These are phyloP conservation scores for Gouania willdenowi DNA, from an alignment of 2,797 vertebrate species.

Conservation along the genomic window DNA sequence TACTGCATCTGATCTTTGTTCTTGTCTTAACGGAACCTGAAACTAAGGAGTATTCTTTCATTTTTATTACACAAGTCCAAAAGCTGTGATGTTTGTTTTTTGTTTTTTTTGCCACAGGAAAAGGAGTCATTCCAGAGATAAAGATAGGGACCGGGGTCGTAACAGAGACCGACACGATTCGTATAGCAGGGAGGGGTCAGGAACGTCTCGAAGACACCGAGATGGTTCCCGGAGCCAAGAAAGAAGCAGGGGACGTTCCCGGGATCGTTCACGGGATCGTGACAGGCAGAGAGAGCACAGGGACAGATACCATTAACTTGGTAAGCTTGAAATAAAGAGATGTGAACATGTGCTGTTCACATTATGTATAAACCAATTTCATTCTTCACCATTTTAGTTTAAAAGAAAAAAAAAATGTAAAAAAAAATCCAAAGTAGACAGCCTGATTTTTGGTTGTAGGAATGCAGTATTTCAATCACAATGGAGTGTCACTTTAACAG, in stretches of 20 bases:
- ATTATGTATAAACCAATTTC: no score
- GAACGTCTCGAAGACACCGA: conserved; percentile 55
- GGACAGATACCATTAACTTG: conserved; percentile 79
- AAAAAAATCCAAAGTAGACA: no score
- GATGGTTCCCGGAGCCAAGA: conserved; percentile 71
- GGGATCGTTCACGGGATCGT: conserved; percentile 81
- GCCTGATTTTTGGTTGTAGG: no score
- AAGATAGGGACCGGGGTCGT: conserved; percentile 70
- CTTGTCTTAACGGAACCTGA: background rate
- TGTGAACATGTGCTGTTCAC: no score
- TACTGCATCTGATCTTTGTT: background rate
- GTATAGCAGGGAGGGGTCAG: conserved; percentile 45
- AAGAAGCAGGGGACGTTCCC: conserved; percentile 79
- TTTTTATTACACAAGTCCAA: no score
- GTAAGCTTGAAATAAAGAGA: no score
- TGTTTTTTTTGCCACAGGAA: conserved; percentile 62
- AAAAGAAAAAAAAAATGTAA: no score
- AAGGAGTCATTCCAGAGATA: conserved; percentile 62
- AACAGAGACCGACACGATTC: conserved; percentile 75
- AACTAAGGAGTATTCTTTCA: no score
- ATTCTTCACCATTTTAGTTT: no score
- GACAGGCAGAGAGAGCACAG: conserved; percentile 74
- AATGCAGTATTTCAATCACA: no score
- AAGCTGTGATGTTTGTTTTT: background rate
- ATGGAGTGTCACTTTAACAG: no score